Percentiles rank a stretch among this genome's conserved stretches.
Conservation (phyloP, 2,797 vertebrate genomes). For the Acanthopagrus latus region DNA sequence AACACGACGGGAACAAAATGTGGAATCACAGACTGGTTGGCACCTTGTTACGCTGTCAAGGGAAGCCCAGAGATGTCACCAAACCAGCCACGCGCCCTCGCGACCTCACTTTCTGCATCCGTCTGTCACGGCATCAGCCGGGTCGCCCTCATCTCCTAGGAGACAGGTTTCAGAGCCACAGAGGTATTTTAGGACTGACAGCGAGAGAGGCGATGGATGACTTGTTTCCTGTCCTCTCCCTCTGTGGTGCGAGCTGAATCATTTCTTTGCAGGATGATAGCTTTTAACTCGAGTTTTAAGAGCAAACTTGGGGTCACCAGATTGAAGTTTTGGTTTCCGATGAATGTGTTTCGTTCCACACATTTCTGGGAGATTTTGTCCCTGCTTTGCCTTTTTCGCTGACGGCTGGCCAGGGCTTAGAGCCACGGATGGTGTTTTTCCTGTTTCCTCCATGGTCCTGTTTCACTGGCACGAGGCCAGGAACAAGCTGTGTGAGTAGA, state of each 20-base stretch:
- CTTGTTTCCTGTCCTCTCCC: conserved; percentile 44
- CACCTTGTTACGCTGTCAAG: conserved; percentile 57
- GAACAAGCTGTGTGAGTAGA: conserved; percentile 52
- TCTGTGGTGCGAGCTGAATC: conserved; percentile 23
- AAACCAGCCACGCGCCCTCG: conserved; percentile 27
- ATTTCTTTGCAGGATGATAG: conserved; percentile 25
- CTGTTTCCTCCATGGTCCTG: conserved; percentile 53
- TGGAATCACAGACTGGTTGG: conserved; percentile 57
- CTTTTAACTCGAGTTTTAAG: background rate
- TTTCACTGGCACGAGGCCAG: conserved; percentile 58
- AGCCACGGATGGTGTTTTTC: conserved; percentile 49
- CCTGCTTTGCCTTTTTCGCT: conserved; percentile 33
- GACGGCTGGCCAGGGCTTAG: conserved; percentile 34
- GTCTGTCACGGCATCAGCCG: conserved; percentile 48
- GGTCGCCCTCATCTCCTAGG: conserved; percentile 59
- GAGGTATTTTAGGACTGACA: conserved; percentile 55
- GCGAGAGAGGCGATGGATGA: conserved; percentile 13
- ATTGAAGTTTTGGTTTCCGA: conserved; percentile 14
- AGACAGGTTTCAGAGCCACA: conserved; percentile 50
- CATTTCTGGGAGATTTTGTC: conserved; percentile 39
- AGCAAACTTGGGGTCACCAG: background rate
- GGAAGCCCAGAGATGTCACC: conserved; percentile 62
- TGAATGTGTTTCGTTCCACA: conserved; percentile 25
- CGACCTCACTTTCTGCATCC: conserved; percentile 36
- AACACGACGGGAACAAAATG: conserved; percentile 54